A percentile compares a stretch with the other conserved stretches of the same genome.
Conservation (phyloP, 2,113 vertebrate genomes). For the Notarius quadriscutis region DNA sequence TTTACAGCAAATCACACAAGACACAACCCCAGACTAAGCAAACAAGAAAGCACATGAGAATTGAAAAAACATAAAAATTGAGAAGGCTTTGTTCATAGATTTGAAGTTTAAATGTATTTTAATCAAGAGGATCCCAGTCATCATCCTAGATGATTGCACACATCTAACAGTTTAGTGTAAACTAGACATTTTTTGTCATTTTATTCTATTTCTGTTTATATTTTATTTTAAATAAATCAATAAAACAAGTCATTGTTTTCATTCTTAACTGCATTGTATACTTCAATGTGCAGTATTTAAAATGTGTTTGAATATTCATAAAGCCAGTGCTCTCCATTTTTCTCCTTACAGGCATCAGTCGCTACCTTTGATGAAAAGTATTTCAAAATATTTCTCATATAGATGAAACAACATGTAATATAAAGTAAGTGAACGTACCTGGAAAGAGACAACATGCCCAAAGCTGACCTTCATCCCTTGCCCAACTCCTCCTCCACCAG, state of each 20-base stretch:
- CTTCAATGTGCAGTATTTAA: not conserved
- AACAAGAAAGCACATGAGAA: not conserved
- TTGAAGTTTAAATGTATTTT: not conserved
- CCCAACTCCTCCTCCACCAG: not conserved
- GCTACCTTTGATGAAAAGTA: not conserved
- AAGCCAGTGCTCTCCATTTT: not conserved
- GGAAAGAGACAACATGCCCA: slow-evolving; percentile 37
- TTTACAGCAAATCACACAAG: slow-evolving; percentile 5
- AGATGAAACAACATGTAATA: not conserved
- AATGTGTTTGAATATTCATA: not conserved
- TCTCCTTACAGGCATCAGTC: slow-evolving; percentile 3
- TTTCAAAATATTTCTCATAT: not conserved
- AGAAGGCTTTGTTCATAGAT: not conserved
- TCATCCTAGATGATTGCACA: not conserved
- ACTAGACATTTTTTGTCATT: not conserved
- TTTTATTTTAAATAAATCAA: not conserved
- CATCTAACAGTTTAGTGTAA: not conserved
- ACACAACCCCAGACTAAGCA: not conserved
- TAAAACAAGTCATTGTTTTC: not conserved
- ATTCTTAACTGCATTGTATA: not conserved
- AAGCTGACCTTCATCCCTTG: slow-evolving; percentile 44
- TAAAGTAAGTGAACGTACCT: slow-evolving; percentile 27
- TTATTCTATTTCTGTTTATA: not conserved
- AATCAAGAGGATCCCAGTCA: not conserved
- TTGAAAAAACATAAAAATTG: not conserved